Conservation (phyloP, 1,140 invertebrate species). For the Micrasema longulum region DNA sequence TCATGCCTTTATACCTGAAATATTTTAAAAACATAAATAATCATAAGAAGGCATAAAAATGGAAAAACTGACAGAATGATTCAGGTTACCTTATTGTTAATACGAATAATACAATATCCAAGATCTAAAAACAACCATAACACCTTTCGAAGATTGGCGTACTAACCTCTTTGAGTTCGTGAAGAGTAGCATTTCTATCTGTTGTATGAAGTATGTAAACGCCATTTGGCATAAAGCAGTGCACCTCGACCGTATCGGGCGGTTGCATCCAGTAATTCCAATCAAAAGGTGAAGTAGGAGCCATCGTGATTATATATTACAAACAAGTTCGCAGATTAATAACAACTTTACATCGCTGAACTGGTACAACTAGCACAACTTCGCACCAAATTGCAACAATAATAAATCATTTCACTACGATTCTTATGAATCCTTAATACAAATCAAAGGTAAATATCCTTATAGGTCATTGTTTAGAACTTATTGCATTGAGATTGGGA, state of each 20-base stretch:
- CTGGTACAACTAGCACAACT: background rate
- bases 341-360: conserved; percentile 19
- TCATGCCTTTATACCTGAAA: too few species aligned
- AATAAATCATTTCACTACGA: conserved; percentile 10
- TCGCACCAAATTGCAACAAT: conserved; percentile 18
- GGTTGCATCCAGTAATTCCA: conserved; percentile 75
- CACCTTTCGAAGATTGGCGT: too few species aligned
- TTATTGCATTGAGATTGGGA: too few species aligned
- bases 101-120: too few species aligned
- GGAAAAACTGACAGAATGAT: too few species aligned
- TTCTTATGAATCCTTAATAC: background rate
- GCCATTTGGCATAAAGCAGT: conserved; percentile 89
- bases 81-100: too few species aligned
- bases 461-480: conserved; percentile 48
- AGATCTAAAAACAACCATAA: too few species aligned
- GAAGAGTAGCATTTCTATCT: conserved; percentile 78
- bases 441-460: conserved; percentile 28
- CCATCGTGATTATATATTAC: conserved; percentile 66
- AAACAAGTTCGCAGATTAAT: conserved; percentile 21
- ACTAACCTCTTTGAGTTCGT: conserved; percentile 87
- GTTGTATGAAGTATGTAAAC: conserved; percentile 78
- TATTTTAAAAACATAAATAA: too few species aligned
- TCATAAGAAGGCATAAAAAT: too few species aligned
- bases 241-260: conserved; percentile 75
- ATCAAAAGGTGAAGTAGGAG: conserved; percentile 70